A percentile compares a stretch with the other conserved stretches of the same genome.
phyloP scores from a whole-genome alignment of 1,140 invertebrate genomes.

The Phymorhynchus buccinoides region DNA sequence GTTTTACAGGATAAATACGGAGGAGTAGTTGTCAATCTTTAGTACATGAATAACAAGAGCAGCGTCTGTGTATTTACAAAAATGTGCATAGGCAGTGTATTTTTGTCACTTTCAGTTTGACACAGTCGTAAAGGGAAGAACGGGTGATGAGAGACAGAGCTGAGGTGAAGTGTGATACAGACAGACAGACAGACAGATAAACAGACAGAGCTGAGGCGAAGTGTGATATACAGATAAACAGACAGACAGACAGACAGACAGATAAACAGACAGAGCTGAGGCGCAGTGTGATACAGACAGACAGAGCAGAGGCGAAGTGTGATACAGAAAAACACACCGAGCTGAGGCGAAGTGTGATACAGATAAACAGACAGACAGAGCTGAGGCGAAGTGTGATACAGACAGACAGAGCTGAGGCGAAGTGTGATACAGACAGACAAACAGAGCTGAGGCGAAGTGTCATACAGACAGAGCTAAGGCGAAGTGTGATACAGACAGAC shows the following conservation, averaged over 20 bases:
- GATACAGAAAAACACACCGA: too few species aligned
- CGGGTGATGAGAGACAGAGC: background rate
- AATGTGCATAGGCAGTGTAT: background rate
- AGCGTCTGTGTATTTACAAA: background rate
- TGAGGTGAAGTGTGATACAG: background rate
- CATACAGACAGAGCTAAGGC: too few species aligned
- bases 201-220: background rate
- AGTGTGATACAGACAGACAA: too few species aligned
- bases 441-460: too few species aligned
- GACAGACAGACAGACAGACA: background rate
- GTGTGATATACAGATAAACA: background rate
- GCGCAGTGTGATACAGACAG: too few species aligned
- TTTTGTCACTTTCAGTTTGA: background rate
- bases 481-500: background rate
- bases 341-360: too few species aligned
- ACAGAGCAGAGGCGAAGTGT: too few species aligned
- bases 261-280: background rate
- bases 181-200: background rate
- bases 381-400: too few species aligned
- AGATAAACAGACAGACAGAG: too few species aligned
- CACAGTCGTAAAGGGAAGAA: background rate
- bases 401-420: too few species aligned
- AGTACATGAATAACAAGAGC: background rate
- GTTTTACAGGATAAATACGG: background rate
- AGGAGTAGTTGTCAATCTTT: background rate